phyloP scores from a whole-genome alignment of 1,140 invertebrate genomes.

The Copidosoma floridanum region DNA sequence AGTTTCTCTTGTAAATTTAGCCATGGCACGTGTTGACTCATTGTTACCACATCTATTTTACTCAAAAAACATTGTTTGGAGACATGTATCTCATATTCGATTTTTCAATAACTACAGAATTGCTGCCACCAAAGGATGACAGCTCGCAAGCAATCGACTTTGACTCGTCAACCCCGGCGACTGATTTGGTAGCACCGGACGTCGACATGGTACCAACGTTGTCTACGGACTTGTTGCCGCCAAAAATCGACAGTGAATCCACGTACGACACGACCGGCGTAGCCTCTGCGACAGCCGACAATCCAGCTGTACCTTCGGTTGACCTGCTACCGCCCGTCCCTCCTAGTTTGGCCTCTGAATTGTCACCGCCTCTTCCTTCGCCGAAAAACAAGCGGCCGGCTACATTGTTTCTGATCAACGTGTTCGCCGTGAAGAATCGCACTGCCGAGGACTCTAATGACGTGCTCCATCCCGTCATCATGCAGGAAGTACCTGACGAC shows the following conservation, averaged over 20 bases:
- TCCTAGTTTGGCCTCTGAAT: constrained; percentile 41
- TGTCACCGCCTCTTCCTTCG: constrained; percentile 39
- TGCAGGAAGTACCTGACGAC: constrained; percentile 28
- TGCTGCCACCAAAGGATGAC: too few species aligned
- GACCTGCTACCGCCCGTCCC: constrained; percentile 15
- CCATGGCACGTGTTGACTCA: too few species aligned
- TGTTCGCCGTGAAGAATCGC: constrained; percentile 47
- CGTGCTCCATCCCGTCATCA: constrained; percentile 31
- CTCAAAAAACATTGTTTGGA: too few species aligned
- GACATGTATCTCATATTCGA: too few species aligned
- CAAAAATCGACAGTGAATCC: not conserved
- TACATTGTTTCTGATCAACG: constrained; percentile 46
- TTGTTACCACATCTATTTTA: too few species aligned
- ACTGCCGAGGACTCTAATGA: constrained; percentile 33
- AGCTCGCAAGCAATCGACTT: too few species aligned
- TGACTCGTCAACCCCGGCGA: not conserved
- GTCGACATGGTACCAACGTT: too few species aligned
- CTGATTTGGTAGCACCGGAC: too few species aligned
- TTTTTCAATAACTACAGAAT: too few species aligned
- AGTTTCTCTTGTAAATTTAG: too few species aligned
- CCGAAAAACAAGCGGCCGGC: constrained; percentile 15
- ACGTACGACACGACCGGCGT: not conserved
- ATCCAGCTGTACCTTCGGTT: not conserved
- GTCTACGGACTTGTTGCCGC: not conserved
- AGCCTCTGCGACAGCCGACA: not conserved